Conservation (phyloP, 2,113 vertebrate genomes). For the Sialia sialis region DNA sequence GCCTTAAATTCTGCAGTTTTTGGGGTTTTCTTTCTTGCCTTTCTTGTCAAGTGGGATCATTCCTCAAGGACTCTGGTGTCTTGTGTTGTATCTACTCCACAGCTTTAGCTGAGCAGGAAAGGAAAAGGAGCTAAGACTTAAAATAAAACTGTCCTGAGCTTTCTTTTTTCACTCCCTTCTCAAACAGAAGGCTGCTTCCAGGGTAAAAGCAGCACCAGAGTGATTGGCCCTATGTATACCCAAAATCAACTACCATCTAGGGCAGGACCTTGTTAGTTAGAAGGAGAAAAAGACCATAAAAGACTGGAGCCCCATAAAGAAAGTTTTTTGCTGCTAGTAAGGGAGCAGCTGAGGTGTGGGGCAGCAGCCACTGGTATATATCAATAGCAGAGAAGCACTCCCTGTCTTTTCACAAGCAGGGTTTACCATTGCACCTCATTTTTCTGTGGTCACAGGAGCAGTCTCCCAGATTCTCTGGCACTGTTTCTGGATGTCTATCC, state of each 20-base stretch:
- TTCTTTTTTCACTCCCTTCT: neutral
- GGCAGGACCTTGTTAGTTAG: neutral
- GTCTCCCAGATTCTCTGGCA: neutral
- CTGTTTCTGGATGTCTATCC: neutral
- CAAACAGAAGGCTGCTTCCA: neutral
- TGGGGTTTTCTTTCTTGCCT: neutral
- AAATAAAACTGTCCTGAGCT: neutral
- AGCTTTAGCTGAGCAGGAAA: neutral
- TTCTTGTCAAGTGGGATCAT: neutral
- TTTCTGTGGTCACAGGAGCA: neutral
- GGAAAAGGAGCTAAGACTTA: neutral
- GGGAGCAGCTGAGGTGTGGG: neutral
- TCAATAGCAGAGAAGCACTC: neutral
- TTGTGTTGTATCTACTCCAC: neutral
- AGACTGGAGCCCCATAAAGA: neutral
- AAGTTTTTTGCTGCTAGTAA: neutral
- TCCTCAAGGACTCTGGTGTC: fast-evolving
- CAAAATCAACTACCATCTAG: neutral
- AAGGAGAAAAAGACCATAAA: neutral
- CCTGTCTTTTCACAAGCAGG: neutral
- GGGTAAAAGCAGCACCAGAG: neutral
- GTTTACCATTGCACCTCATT: neutral
- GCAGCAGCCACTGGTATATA: neutral
- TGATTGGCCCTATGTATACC: fast-evolving
- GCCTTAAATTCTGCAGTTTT: neutral